Conservation (phyloP, 2,888 invertebrate species). For the Macaria liturata region DNA sequence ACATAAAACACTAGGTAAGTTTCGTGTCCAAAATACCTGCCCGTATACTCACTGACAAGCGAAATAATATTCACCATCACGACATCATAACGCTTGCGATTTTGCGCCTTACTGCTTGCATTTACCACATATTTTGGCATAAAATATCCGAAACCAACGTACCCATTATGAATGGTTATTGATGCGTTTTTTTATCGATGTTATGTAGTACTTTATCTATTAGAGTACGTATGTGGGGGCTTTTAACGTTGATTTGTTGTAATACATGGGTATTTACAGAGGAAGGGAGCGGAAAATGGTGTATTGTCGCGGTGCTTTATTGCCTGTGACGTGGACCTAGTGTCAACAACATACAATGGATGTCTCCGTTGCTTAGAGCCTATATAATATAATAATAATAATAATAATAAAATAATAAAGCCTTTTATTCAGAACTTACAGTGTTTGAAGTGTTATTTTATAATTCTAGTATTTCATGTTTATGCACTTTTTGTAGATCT, state of each 20-base stretch:
- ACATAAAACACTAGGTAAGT: no score
- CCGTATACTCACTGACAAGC: slow-evolving; percentile 24
- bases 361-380: background rate
- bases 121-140: slow-evolving; percentile 33
- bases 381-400: no score
- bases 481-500: no score
- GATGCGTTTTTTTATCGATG: slow-evolving; percentile 43
- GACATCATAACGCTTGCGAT: slow-evolving; percentile 35
- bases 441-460: no score
- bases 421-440: no score
- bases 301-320: slow-evolving; percentile 26
- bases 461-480: no score
- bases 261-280: slow-evolving; percentile 30
- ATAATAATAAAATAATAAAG: no score
- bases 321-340: slow-evolving; percentile 26
- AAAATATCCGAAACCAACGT: slow-evolving; percentile 20
- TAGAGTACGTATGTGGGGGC: slow-evolving; percentile 39
- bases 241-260: slow-evolving; percentile 43
- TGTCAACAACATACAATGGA: slow-evolving; percentile 13
- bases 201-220: slow-evolving; percentile 40
- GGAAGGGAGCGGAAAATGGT: slow-evolving; percentile 25
- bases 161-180: slow-evolving; percentile 47
- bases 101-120: slow-evolving; percentile 38
- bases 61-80: slow-evolving; percentile 47
- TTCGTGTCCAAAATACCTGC: no score